These are phyloP conservation scores for Vanessa tameamea DNA, from an alignment of 1,140 invertebrate genomes.

Conservation along the genomic window DNA sequence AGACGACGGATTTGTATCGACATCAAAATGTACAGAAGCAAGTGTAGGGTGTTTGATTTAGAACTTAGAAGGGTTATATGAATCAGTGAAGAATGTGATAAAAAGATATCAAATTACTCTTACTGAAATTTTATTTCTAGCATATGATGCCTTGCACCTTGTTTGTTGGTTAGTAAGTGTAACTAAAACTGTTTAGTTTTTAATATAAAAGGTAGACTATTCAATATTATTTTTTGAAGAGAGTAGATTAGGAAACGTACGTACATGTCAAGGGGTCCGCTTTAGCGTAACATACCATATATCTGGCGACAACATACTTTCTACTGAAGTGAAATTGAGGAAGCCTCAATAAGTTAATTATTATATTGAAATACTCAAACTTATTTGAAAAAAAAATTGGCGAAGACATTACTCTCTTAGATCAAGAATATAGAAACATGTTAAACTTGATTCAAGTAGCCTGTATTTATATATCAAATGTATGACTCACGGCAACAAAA, in stretches of 20 bases:
- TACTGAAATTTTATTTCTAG: neutral
- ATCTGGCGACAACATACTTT: too few relatives aligned
- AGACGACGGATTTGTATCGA: conserved; percentile 68
- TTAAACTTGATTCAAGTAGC: neutral
- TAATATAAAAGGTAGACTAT: too few relatives aligned
- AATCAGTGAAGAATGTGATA: conserved; percentile 1
- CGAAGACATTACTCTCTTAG: neutral
- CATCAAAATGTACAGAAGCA: conserved; percentile 58
- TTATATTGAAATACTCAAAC: too few relatives aligned
- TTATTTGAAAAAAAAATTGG: too few relatives aligned
- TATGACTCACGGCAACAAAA: conserved; percentile 29
- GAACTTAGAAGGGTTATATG: conserved; percentile 59
- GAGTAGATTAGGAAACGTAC: too few relatives aligned
- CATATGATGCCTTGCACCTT: neutral
- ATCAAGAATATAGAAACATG: neutral
- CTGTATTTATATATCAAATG: conserved; percentile 6
- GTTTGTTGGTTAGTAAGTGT: neutral
- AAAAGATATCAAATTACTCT: neutral
- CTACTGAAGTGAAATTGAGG: too few relatives aligned
- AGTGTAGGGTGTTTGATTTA: conserved; percentile 56
- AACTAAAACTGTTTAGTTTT: too few relatives aligned
- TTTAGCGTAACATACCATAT: too few relatives aligned
- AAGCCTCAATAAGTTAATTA: too few relatives aligned
- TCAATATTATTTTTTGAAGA: too few relatives aligned
- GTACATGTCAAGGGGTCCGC: too few relatives aligned